Evolutionary conservation across 2,113 vertebrate species (phyloP).

Genomic region (Serilophus lunatus): DNA sequence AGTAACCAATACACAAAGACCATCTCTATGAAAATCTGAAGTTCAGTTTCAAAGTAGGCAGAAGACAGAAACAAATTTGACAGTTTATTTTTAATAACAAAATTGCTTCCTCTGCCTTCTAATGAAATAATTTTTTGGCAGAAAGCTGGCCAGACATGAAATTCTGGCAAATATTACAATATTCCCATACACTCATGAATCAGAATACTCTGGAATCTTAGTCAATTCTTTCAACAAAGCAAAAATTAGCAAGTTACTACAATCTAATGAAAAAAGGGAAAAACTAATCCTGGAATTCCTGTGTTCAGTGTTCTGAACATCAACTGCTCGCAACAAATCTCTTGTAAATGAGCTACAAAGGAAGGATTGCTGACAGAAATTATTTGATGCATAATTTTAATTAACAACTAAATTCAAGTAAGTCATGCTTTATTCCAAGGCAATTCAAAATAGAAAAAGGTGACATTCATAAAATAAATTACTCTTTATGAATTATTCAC

Average conservation of each 20-base stretch:
- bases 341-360: neutral
- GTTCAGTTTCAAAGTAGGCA: neutral
- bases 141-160: neutral
- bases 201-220: neutral
- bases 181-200: neutral
- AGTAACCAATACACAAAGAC: too few relatives aligned
- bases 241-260: neutral
- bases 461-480: slow-evolving; percentile 46
- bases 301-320: neutral
- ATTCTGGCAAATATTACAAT: neutral
- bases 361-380: neutral
- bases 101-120: slow-evolving; percentile 3
- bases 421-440: neutral
- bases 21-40: neutral
- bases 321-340: neutral
- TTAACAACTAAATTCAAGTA: slow-evolving; percentile 14
- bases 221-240: neutral
- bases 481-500: slow-evolving; percentile 57
- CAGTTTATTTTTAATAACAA: neutral
- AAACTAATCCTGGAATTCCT: neutral
- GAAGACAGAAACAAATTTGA: neutral
- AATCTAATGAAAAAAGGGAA: neutral
- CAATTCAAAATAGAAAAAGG: slow-evolving; percentile 34
- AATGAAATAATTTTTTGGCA: slow-evolving; percentile 14
- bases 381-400: slow-evolving; percentile 23